Base-by-base conservation (phyloP, 2,888 invertebrate genomes). In the Aproaerema taeniolella region DNA sequence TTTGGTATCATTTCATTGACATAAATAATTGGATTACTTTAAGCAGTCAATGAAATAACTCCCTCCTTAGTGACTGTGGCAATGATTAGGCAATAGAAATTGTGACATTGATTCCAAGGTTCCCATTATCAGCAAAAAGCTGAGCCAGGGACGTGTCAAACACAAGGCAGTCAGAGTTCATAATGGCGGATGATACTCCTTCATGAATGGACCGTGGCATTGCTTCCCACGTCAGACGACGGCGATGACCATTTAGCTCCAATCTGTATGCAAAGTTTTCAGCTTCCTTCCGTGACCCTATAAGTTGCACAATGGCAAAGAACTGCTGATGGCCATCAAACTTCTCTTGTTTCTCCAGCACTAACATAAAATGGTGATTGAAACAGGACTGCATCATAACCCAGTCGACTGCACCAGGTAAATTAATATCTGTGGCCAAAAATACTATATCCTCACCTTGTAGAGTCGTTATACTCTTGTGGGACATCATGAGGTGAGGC, bases 361-460 rank as follows among this genome's bases (percentile, higher is more conserved):
- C 99, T 52, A 99, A 89, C 99, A 99, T 99, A 69, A 99, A 99
- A 79, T 99, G 97, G 71, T 98, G 98, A 41, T 97, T 97, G 76
- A 99, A 99, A 80, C 99, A 99, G 16, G 97, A 97, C 85, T 99
- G 99, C 99, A 99, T 99, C 99, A 99, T 99, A 2, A 97, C 97
- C 98, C 98, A 99, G 78, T 99, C 98, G 7, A 99, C 98, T 20
- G 98, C 99, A 43, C 99, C 99, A 5, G 99, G 99, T 52, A 99
- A 90, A 87, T 99, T 99, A 46, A 99, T 99, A 78, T 99, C 99
- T 26, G 99, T 99, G 1, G 99, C 99, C 58, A 99, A 88, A 81
- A 99, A 99, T 37, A 99, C 99, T 59, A 99, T 99, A 74, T 99
- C 99, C 83, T 99, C 99, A 37, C 96, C 97, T 90, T 99, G 98